Evolutionary conservation across 2,888 invertebrate genomes (phyloP).

Genomic region (Sinhomidia bicolor): DNA sequence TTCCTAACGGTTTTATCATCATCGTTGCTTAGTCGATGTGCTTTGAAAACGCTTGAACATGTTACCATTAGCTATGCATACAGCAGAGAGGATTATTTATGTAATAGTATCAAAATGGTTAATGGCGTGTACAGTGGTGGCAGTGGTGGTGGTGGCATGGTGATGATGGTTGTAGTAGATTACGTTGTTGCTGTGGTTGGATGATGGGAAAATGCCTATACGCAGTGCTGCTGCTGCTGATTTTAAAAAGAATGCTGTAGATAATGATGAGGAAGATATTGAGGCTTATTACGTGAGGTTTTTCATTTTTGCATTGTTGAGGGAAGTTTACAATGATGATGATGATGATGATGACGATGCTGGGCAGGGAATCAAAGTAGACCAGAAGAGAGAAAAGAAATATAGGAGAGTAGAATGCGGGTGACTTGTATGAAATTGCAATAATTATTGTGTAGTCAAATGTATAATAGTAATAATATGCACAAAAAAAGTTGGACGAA

Average conservation of each 20-base stretch:
- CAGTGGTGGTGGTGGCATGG: too few relatives aligned
- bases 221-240: neutral
- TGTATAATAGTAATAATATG: neutral
- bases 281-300: constrained; percentile 18
- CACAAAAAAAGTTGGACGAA: neutral
- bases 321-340: neutral
- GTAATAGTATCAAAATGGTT: constrained; percentile 29
- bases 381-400: neutral
- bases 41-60: neutral
- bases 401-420: neutral
- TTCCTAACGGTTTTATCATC: constrained; percentile 63
- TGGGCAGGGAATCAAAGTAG: constrained; percentile 26
- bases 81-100: neutral
- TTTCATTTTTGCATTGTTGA: constrained; percentile 2
- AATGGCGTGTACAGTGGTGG: too few relatives aligned
- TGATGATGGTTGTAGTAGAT: neutral
- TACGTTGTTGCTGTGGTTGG: neutral
- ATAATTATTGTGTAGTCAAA: neutral
- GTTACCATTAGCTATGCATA: neutral
- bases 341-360: neutral
- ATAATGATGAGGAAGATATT: too few relatives aligned
- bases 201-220: constrained; percentile 10
- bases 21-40: neutral
- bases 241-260: neutral
- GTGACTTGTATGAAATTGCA: too few relatives aligned